Percentiles rank a stretch among this genome's conserved stretches.
Conservation (phyloP, 2,888 invertebrate genomes). For the Lingula anatina region DNA sequence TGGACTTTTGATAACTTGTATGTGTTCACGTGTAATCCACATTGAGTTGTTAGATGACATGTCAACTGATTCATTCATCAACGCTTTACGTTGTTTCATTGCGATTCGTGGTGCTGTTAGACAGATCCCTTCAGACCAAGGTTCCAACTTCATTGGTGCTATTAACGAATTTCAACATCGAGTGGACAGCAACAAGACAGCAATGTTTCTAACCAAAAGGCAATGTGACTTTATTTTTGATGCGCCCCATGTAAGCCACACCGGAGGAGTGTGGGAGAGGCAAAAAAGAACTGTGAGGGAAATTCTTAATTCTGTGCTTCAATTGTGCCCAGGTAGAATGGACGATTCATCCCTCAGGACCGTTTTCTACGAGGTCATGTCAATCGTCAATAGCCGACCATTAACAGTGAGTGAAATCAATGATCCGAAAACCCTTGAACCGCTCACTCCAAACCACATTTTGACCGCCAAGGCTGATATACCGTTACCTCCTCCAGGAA, state of each 20-base stretch:
- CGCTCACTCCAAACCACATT: constrained; percentile 18
- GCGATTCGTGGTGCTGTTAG: constrained; percentile 18
- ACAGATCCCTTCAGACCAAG: constrained; percentile 18
- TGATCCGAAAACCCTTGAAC: constrained; percentile 9
- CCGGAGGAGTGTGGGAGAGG: constrained; percentile 6
- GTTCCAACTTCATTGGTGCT: constrained; percentile 23
- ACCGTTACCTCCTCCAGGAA: constrained; percentile 1
- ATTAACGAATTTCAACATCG: constrained; percentile 14
- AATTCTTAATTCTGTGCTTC: not conserved
- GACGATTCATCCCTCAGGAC: constrained; percentile 14
- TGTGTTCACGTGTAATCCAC: constrained; percentile 20
- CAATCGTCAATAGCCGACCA: constrained; percentile 17
- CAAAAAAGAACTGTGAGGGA: constrained; percentile 6
- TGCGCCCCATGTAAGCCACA: not conserved
- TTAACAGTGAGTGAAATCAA: constrained; percentile 10
- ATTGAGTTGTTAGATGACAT: constrained; percentile 20
- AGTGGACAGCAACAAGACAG: not conserved
- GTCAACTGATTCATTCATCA: constrained; percentile 22
- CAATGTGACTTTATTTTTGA: constrained; percentile 1
- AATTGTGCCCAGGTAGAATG: constrained; percentile 3
- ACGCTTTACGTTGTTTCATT: constrained; percentile 17
- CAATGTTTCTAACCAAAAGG: not conserved
- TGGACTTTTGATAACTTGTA: constrained; percentile 22
- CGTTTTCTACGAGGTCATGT: constrained; percentile 11
- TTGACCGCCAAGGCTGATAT: constrained; percentile 13